Evolutionary conservation across 23 tunicate genomes (phyloP), one percentile per base, ranked within the genome.

Genomic region (Styela clava): DNA sequence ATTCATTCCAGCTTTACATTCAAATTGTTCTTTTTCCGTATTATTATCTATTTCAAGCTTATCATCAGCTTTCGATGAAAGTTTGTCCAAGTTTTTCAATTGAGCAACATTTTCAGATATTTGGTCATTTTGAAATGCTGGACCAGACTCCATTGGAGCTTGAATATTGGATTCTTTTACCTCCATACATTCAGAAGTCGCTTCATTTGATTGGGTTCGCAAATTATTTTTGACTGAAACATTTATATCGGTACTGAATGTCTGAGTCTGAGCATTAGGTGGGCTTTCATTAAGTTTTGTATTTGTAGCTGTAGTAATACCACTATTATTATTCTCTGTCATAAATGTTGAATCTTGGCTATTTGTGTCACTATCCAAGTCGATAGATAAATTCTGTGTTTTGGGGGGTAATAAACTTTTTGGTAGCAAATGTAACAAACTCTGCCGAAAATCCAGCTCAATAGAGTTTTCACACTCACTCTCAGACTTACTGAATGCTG

Each of bases 361-460:
- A 32, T 71, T 71, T 34, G 77, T 71, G 35, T 71, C 77, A 16
- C 77, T 71, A 16, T 71, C 77, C 34, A 30, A 28, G 35, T 71
- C 77, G 9, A 65, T 9, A 5, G 70, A 65, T 34, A 71, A 30
- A 44, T 44, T 44, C 5, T 33, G 77, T 18, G 27, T 29, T 34
- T 3, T 31, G 24, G 5, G 5, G 12, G 37, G 24, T 5, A 26
- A 35, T 34, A 71, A 71, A 71, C 24, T 30, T 71, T 71, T 71
- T 31, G 77, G 77, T 16, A 71, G 35, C 3, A 71, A 34, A 21
- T 32, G 34, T 3, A 31, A 34, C 3, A 71, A 5, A 12, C 77
- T 71, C 20, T 71, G 37, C 16, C 77, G 77, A 71, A 71, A 71
- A 71, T 71, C 77, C 3, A 71, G 37, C 3, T 71, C 77, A 31